These are phyloP conservation scores for Mamestra configurata DNA, from an alignment of 1,140 invertebrate species.

Conservation along the genomic window DNA sequence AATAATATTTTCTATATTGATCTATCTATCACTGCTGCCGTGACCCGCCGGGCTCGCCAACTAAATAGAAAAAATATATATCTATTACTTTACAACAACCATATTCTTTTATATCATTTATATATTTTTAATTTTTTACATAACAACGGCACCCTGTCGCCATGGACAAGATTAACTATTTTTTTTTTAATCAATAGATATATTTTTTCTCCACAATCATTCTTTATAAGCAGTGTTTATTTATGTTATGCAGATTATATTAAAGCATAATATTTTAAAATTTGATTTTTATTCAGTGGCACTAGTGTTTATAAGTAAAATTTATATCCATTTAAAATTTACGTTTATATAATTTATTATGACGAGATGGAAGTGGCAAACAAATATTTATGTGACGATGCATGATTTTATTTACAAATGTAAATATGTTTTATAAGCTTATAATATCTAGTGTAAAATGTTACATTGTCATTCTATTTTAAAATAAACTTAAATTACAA, in stretches of 20 bases:
- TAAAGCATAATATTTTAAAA: conserved; percentile 41
- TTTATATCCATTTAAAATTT: conserved; percentile 49
- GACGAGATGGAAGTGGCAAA: conserved; percentile 46
- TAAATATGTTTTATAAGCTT: background rate
- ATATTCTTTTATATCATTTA: conserved; percentile 55
- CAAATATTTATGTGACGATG: background rate
- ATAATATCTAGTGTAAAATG: background rate
- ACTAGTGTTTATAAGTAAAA: conserved; percentile 53
- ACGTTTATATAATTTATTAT: conserved; percentile 49
- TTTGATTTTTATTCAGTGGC: conserved; percentile 53
- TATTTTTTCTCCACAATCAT: conserved; percentile 57
- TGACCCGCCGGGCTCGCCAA: conserved; percentile 55
- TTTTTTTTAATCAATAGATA: conserved; percentile 50
- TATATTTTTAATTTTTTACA: conserved; percentile 56
- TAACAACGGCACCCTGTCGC: conserved; percentile 64
- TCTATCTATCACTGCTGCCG: conserved; percentile 26
- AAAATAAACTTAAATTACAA: background rate
- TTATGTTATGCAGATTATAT: conserved; percentile 40
- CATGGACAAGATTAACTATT: conserved; percentile 55
- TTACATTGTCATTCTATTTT: background rate
- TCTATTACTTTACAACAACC: conserved; percentile 70
- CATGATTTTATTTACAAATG: conserved; percentile 6
- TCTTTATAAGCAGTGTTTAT: conserved; percentile 62
- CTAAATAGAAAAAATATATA: conserved; percentile 75
- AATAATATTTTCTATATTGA: conserved; percentile 41